Evolutionary conservation across 1,140 invertebrate species (phyloP).

Genomic region (Gonatopus flavifemur): DNA sequence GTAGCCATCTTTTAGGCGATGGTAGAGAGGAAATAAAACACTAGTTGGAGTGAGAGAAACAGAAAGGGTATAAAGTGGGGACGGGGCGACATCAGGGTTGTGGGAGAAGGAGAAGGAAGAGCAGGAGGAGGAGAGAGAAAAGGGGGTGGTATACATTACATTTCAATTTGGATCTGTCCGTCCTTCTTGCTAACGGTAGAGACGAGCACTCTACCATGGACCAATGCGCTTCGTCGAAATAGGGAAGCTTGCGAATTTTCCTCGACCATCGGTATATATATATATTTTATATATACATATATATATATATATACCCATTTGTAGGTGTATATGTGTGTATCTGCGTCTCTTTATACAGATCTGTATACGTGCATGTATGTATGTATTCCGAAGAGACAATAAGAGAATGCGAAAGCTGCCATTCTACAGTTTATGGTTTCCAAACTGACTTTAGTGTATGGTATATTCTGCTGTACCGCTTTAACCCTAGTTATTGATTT

Average conservation of each 20-base stretch:
- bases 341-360: too few relatives aligned
- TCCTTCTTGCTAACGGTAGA: constrained; percentile 27
- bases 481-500: too few relatives aligned
- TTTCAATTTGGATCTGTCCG: constrained; percentile 48
- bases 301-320: too few relatives aligned
- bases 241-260: constrained; percentile 31
- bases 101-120: neutral
- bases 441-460: too few relatives aligned
- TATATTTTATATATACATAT: too few relatives aligned
- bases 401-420: constrained; percentile 16
- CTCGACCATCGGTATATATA: constrained; percentile 5
- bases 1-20: constrained; percentile 26
- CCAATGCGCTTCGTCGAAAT: constrained; percentile 27
- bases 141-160: constrained; percentile 44
- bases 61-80: constrained; percentile 7
- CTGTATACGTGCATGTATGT: too few relatives aligned
- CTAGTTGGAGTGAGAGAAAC: constrained; percentile 13
- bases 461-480: too few relatives aligned
- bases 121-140: constrained; percentile 12
- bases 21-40: constrained; percentile 1
- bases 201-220: constrained; percentile 33
- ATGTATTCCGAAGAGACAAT: constrained; percentile 16
- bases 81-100: neutral
- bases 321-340: too few relatives aligned
- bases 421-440: constrained; percentile 5